Percentiles rank a stretch among this genome's conserved stretches.
Conservation (phyloP, 2,888 invertebrate species). For the Sthenelais limicola region DNA sequence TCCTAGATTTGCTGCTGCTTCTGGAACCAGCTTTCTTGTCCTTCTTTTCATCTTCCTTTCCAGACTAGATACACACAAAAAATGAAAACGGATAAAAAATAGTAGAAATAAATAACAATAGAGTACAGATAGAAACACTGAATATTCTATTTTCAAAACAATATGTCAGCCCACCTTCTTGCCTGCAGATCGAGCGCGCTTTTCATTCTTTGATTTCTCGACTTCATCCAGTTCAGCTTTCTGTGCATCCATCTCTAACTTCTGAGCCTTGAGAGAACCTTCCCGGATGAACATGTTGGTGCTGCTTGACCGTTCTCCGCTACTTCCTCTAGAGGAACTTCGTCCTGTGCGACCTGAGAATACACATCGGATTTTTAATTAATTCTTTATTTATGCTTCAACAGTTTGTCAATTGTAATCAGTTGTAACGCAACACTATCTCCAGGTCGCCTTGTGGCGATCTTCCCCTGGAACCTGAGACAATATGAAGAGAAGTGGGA, state of each 20-base stretch:
- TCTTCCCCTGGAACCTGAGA: no score
- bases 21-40: conserved; percentile 61
- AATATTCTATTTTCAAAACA: neutral
- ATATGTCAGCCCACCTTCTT: conserved; percentile 55
- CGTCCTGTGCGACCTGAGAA: conserved; percentile 44
- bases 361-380: neutral
- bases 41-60: conserved; percentile 51
- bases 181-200: conserved; percentile 59
- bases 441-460: no score
- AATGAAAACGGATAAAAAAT: no score
- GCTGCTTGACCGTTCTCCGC: conserved; percentile 56
- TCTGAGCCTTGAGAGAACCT: conserved; percentile 68
- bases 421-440: no score
- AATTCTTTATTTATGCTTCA: neutral
- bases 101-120: neutral
- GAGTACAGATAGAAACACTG: neutral
- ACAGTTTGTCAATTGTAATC: neutral
- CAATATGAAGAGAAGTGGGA: no score
- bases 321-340: conserved; percentile 62
- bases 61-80: neutral
- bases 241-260: conserved; percentile 64
- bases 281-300: conserved; percentile 60
- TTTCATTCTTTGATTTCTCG: conserved; percentile 62
- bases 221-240: conserved; percentile 68
- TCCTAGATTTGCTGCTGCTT: conserved; percentile 61